Conservation (phyloP, 2,888 invertebrate genomes). For the Pachydiplax longipennis region DNA sequence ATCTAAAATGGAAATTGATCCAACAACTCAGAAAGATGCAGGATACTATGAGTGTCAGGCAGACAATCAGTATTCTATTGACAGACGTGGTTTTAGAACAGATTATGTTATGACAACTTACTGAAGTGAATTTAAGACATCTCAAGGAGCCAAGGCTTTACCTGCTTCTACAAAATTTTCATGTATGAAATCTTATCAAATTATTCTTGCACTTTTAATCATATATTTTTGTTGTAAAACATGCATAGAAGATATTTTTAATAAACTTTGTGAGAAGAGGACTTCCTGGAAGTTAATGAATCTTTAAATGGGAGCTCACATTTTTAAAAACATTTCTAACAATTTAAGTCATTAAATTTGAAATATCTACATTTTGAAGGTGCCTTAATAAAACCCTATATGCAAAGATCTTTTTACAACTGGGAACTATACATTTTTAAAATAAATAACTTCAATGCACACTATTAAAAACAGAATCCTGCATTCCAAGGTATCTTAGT, state of each 20-base stretch:
- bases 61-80: conserved; percentile 74
- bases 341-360: no score
- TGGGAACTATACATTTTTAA: no score
- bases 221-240: neutral
- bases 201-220: neutral
- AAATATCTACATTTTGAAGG: no score
- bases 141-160: neutral
- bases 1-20: conserved; percentile 78
- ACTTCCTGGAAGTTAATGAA: no score
- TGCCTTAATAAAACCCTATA: no score
- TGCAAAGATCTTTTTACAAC: no score
- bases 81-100: conserved; percentile 72
- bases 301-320: no score
- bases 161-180: neutral
- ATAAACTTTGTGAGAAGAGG: no score
- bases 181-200: neutral
- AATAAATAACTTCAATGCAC: no score
- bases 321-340: no score
- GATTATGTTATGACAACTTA: conserved; percentile 56
- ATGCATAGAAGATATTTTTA: neutral
- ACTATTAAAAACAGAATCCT: no score
- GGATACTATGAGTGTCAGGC: conserved; percentile 77
- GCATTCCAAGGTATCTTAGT: no score
- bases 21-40: conserved; percentile 75
- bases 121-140: neutral